Evolutionary conservation across 2,113 vertebrate species (phyloP).

Genomic region (Aythya baeri): DNA sequence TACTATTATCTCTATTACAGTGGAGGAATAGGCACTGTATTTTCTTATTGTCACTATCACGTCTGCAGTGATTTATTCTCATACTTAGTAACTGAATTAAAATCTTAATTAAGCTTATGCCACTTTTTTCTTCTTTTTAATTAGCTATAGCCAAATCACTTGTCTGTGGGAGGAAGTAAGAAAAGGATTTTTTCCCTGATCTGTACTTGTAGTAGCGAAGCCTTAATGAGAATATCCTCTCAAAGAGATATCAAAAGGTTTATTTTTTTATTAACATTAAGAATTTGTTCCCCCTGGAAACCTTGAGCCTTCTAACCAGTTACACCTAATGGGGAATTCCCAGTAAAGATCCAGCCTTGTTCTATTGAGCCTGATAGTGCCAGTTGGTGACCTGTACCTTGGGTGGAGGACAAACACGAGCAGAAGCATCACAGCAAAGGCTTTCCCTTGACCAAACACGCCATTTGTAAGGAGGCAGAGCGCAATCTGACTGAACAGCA

Average conservation of each 20-base stretch:
- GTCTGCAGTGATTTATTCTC: slow-evolving; percentile 44
- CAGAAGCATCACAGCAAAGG: rapidly evolving
- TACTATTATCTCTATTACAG: slow-evolving; percentile 6
- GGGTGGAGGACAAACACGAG: not conserved
- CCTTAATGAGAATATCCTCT: not conserved
- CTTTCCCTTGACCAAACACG: too few species aligned
- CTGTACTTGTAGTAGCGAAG: not conserved
- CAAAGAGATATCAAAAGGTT: not conserved
- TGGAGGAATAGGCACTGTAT: slow-evolving; percentile 19
- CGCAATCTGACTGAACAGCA: rapidly evolving
- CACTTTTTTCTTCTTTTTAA: slow-evolving; percentile 43
- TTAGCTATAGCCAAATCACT: slow-evolving; percentile 33
- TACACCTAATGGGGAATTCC: not conserved
- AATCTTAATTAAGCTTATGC: slow-evolving; percentile 57
- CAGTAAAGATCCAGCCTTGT: not conserved
- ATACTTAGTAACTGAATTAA: slow-evolving; percentile 45
- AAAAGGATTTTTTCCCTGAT: slow-evolving; percentile 13
- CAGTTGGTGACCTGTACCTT: not conserved
- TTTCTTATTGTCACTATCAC: slow-evolving; percentile 49
- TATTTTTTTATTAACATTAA: not conserved
- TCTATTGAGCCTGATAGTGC: not conserved
- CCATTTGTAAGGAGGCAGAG: rapidly evolving
- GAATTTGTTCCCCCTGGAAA: not conserved
- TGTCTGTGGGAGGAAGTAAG: slow-evolving; percentile 4
- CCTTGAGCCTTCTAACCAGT: not conserved